phyloP scores from a whole-genome alignment of 2,797 vertebrate genomes.

The Momotus momota region DNA sequence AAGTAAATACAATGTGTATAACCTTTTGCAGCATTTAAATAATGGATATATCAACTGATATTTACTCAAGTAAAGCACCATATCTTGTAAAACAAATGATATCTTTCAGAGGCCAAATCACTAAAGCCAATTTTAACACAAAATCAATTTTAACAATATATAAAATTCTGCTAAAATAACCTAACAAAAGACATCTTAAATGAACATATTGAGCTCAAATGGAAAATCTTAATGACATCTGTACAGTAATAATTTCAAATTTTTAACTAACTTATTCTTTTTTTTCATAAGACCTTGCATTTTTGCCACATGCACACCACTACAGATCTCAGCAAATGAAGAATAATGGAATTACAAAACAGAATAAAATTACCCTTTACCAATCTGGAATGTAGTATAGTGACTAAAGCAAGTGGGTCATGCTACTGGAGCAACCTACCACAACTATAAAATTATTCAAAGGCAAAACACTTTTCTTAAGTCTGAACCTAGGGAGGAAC shows the following conservation, averaged over 20 bases:
- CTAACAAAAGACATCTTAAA: neutral
- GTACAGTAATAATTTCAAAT: neutral
- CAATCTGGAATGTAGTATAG: neutral
- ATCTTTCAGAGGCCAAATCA: neutral
- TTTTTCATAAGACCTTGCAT: neutral
- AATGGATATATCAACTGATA: neutral
- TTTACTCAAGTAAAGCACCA: neutral
- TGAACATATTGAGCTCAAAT: neutral
- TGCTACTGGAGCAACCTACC: neutral
- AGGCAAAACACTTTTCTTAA: neutral
- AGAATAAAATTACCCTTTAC: neutral
- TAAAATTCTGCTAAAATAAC: conserved; percentile 40
- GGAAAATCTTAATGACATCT: neutral
- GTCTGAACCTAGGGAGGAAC: neutral
- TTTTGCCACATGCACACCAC: neutral
- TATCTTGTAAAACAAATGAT: neutral
- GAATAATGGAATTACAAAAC: neutral
- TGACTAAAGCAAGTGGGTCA: neutral
- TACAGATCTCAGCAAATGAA: neutral
- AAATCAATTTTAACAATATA: neutral
- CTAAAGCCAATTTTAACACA: neutral
- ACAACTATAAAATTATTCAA: neutral
- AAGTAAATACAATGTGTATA: conserved; percentile 5
- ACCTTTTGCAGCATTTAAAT: conserved; percentile 22
- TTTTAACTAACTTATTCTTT: neutral